A percentile compares a stretch with the other conserved stretches of the same genome.
Evolutionary conservation across 1,140 invertebrate genomes (phyloP).

Genomic region (Pseudomyrmex pallidus): DNA sequence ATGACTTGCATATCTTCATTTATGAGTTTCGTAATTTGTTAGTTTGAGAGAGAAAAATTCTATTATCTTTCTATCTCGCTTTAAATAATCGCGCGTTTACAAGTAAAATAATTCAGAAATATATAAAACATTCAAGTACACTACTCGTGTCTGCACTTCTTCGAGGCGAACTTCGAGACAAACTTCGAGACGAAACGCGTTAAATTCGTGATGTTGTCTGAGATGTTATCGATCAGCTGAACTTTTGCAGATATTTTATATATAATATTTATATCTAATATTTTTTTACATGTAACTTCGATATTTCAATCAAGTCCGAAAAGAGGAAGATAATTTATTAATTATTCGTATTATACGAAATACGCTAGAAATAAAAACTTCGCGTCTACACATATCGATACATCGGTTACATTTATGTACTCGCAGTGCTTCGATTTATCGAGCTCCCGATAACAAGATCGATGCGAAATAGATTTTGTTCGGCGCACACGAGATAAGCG

Average conservation of each 20-base stretch:
- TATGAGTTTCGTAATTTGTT: background rate
- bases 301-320: background rate
- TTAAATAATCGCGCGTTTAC: background rate
- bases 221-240: background rate
- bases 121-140: background rate
- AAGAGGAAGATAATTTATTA: slow-evolving; percentile 1
- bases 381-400: background rate
- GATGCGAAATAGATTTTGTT: slow-evolving; percentile 24
- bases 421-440: slow-evolving; percentile 25
- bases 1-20: background rate
- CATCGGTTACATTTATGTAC: background rate
- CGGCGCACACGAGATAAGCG: slow-evolving; percentile 21
- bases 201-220: slow-evolving; percentile 5
- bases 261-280: background rate
- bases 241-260: background rate
- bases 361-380: background rate
- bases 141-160: background rate
- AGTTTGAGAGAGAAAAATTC: background rate
- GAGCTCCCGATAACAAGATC: slow-evolving; percentile 27
- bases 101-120: slow-evolving; percentile 3
- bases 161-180: background rate
- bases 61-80: background rate
- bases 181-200: background rate
- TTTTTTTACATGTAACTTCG: background rate
- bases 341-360: background rate